phyloP scores from a whole-genome alignment of 2,113 vertebrate species.

The Nansenia antarctica region DNA sequence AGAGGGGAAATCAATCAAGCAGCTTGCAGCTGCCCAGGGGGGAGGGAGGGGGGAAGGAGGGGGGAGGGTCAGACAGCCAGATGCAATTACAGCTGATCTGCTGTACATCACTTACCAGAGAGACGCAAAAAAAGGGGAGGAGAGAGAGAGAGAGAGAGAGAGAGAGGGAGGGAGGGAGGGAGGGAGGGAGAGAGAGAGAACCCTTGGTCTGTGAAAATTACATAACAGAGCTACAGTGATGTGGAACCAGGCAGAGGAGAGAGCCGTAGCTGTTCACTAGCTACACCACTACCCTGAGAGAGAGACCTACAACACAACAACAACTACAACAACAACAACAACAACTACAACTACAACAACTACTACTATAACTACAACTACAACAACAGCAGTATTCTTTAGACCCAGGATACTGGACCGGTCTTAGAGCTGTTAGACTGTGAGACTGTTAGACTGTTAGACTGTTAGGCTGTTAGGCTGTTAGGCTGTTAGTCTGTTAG shows the following conservation, averaged over 20 bases:
- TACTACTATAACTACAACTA: too few relatives aligned
- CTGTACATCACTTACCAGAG: slow-evolving; percentile 17
- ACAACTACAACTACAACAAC: too few relatives aligned
- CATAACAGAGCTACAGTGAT: slow-evolving; percentile 11
- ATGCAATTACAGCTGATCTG: slow-evolving; percentile 40
- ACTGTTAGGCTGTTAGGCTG: too few relatives aligned
- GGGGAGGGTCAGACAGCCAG: slow-evolving; percentile 29
- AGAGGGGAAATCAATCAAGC: slow-evolving; percentile 32
- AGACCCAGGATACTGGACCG: too few relatives aligned
- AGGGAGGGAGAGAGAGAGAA: background rate
- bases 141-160: slow-evolving; percentile 13
- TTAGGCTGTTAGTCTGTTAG: too few relatives aligned
- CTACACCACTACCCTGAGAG: too few relatives aligned
- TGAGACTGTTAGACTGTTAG: too few relatives aligned
- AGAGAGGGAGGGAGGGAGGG: slow-evolving; percentile 10
- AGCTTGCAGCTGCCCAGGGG: slow-evolving; percentile 17
- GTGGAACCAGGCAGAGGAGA: background rate
- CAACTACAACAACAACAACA: too few relatives aligned
- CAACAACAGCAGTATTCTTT: too few relatives aligned
- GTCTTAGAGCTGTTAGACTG: too few relatives aligned
- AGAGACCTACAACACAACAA: too few relatives aligned
- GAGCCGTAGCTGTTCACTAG: too few relatives aligned
- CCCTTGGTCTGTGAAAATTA: background rate
- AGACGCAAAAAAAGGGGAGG: background rate
- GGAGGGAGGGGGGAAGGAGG: background rate